Evolutionary conservation across 2,113 vertebrate species (phyloP).

Genomic region (Sinocyclocheilus anshuiensis): DNA sequence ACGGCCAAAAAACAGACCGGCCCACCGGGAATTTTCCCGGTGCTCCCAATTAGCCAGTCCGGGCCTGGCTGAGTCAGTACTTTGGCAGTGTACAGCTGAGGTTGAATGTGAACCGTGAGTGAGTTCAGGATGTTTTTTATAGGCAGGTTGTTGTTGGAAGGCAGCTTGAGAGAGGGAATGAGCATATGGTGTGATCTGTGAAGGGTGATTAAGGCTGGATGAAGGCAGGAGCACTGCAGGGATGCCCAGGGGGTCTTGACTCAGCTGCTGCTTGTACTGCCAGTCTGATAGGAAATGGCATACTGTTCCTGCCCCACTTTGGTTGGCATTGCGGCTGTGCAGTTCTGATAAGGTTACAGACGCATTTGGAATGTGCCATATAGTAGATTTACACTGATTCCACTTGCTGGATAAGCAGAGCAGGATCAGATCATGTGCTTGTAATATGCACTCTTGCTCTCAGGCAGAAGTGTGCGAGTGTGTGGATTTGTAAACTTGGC

Average conservation of each 20-base stretch:
- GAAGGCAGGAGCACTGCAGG: conserved; percentile 29
- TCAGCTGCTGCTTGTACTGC: conserved; percentile 39
- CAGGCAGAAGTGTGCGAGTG: not conserved
- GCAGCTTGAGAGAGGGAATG: conserved; percentile 24
- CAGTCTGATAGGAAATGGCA: not conserved
- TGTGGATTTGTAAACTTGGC: not conserved
- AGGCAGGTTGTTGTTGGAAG: conserved; percentile 14
- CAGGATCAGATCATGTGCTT: not conserved
- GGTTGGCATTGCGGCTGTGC: conserved; percentile 4
- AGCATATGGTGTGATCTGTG: conserved; percentile 53
- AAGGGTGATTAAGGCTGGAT: conserved; percentile 48
- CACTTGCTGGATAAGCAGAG: not conserved
- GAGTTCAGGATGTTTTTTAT: not conserved
- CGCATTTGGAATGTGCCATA: not conserved
- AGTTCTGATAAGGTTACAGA: conserved; percentile 10
- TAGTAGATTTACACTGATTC: not conserved
- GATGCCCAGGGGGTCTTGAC: conserved; percentile 44
- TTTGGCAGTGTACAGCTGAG: not conserved
- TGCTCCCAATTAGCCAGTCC: too few relatives aligned
- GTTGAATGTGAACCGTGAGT: not conserved
- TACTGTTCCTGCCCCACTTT: not conserved
- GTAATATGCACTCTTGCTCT: not conserved
- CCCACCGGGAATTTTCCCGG: too few relatives aligned
- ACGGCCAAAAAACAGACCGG: too few relatives aligned
- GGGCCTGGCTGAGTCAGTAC: not conserved